Percentiles rank a stretch among this genome's conserved stretches.
phyloP scores from a whole-genome alignment of 2,113 vertebrate species.

The Mirza zaza region DNA sequence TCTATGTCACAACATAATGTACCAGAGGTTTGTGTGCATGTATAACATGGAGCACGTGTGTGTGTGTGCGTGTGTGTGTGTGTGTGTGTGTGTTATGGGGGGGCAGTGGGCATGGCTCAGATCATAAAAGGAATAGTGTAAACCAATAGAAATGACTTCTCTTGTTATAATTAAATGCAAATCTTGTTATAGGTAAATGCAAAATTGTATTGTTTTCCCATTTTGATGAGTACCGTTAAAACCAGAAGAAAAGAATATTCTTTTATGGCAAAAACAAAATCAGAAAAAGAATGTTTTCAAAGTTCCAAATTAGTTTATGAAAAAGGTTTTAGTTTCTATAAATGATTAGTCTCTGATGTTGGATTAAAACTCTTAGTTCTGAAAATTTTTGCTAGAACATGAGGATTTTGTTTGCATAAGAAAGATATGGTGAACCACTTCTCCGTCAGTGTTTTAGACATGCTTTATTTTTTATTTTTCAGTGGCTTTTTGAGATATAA shows the following conservation, averaged over 20 bases:
- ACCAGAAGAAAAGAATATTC: background rate
- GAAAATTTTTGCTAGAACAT: background rate
- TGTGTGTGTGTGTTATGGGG: too few species aligned
- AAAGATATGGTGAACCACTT: too few species aligned
- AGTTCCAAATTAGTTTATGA: background rate
- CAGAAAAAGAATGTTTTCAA: background rate
- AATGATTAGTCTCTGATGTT: background rate
- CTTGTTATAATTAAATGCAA: background rate
- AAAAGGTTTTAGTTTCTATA: background rate
- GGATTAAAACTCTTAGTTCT: background rate
- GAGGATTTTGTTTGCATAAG: background rate
- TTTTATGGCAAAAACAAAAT: background rate
- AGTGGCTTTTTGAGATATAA: background rate
- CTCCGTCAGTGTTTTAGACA: background rate
- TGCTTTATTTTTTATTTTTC: background rate
- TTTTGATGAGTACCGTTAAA: background rate
- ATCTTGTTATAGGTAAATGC: background rate
- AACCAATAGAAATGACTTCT: background rate
- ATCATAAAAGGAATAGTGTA: background rate
- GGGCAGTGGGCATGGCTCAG: background rate
- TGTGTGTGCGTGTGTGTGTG: background rate
- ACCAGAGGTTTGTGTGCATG: background rate
- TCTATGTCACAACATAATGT: background rate
- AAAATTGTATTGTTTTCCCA: background rate
- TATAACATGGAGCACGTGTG: background rate